Percentiles rank a stretch among this genome's conserved stretches.
phyloP scores from a whole-genome alignment of 2,797 vertebrate species.

The Babyrousa celebensis region DNA sequence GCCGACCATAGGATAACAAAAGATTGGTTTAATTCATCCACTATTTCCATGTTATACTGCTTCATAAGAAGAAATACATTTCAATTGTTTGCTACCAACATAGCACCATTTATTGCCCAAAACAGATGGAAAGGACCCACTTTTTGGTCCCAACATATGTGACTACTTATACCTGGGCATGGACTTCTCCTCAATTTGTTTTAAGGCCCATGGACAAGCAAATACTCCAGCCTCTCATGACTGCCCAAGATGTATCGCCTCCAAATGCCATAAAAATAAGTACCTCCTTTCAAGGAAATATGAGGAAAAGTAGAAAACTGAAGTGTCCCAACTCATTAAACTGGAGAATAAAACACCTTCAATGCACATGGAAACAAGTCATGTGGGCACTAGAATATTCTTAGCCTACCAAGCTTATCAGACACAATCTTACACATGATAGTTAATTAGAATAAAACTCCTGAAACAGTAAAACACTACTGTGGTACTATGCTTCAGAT shows the following conservation, averaged over 20 bases:
- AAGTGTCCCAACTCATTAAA: not conserved
- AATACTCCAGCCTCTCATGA: not conserved
- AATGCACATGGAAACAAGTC: not conserved
- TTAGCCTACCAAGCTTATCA: not conserved
- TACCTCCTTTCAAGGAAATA: not conserved
- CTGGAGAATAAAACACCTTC: not conserved
- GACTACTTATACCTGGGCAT: not conserved
- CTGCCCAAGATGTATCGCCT: not conserved
- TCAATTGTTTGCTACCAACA: not conserved
- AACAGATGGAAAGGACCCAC: not conserved
- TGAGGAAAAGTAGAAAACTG: not conserved
- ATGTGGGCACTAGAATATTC: not conserved
- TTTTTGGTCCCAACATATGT: not conserved
- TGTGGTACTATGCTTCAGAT: slow-evolving; percentile 35
- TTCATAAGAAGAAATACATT: not conserved
- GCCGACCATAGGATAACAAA: not conserved
- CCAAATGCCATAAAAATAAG: slow-evolving; percentile 50
- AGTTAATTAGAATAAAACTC: not conserved
- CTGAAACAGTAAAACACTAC: not conserved
- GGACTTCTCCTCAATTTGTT: not conserved
- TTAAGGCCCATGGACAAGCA: not conserved
- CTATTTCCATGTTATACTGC: not conserved
- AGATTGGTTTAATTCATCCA: not conserved
- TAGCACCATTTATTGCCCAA: not conserved
- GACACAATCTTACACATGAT: not conserved